phyloP scores from a whole-genome alignment of 1,140 invertebrate species.

The Dufourea novaeangliae region DNA sequence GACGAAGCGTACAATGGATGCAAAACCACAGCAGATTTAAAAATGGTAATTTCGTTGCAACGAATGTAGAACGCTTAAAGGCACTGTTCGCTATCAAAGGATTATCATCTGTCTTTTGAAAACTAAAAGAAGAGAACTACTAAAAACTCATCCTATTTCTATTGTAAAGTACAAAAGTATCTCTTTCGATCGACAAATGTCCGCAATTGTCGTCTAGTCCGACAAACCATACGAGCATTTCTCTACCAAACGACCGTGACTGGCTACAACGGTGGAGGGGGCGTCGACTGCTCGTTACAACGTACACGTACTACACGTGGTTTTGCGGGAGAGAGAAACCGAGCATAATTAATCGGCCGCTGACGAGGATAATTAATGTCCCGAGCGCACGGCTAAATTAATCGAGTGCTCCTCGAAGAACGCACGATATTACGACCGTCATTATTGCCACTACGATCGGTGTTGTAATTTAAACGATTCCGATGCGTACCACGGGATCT shows the following conservation, averaged over 20 bases:
- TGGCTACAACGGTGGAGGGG: conserved; percentile 14
- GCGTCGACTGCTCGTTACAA: conserved; percentile 3
- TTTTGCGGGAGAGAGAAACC: too few relatives aligned
- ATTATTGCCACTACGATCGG: conserved; percentile 16
- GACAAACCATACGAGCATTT: not conserved
- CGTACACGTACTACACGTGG: not conserved
- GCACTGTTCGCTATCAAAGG: too few relatives aligned
- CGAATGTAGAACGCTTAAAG: too few relatives aligned
- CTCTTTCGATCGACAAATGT: not conserved
- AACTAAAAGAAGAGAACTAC: not conserved
- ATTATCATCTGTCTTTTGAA: too few relatives aligned
- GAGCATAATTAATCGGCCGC: conserved; percentile 41
- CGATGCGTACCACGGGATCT: conserved; percentile 1
- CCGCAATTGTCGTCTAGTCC: not conserved
- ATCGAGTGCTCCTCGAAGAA: conserved; percentile 49
- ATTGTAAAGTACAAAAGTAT: not conserved
- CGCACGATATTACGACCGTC: conserved; percentile 15
- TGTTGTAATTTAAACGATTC: conserved; percentile 19
- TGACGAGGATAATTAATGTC: conserved; percentile 67
- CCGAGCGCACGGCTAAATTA: conserved; percentile 58
- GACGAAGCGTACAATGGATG: too few relatives aligned
- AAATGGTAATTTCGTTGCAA: too few relatives aligned
- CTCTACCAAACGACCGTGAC: conserved; percentile 7
- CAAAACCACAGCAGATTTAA: too few relatives aligned
- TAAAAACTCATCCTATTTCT: not conserved